phyloP scores from a whole-genome alignment of 2,113 vertebrate genomes.

The Melierax canorus region DNA sequence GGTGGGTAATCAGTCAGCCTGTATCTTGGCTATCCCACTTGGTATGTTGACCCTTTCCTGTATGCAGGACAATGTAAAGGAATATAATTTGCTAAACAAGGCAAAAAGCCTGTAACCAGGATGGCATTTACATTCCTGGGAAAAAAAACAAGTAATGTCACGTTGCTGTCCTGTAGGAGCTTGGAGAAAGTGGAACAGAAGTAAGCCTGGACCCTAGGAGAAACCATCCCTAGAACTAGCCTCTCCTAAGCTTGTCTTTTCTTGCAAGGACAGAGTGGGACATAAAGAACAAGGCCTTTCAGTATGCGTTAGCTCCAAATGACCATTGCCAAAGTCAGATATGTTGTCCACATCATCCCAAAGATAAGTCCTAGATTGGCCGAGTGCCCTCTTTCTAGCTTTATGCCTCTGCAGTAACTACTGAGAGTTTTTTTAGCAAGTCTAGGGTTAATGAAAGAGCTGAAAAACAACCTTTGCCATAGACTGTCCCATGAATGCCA shows the following conservation, averaged over 20 bases:
- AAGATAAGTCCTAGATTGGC: background rate
- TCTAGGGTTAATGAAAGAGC: background rate
- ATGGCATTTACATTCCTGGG: background rate
- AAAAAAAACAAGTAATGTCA: rapidly evolving
- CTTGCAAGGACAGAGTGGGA: background rate
- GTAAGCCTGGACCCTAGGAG: background rate
- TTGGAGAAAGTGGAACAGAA: background rate
- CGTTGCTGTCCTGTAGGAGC: background rate
- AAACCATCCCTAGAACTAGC: background rate
- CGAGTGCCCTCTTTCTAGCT: background rate
- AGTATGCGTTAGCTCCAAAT: background rate
- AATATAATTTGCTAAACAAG: background rate
- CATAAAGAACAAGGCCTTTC: background rate
- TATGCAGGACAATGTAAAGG: background rate
- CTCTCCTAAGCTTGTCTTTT: background rate
- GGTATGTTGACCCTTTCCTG: background rate
- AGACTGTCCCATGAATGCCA: slow-evolving; percentile 69
- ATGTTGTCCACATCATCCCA: background rate
- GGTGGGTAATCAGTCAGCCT: background rate
- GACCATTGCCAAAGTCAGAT: background rate
- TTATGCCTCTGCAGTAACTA: background rate
- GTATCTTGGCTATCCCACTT: background rate
- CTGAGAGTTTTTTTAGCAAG: background rate
- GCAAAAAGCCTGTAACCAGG: background rate
- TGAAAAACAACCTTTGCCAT: slow-evolving; percentile 67